These are phyloP conservation scores for Phacellophora camtschatica DNA, from an alignment of 30 jellyfish, hydroid and myxozoan genomes.

Conservation along the genomic window DNA sequence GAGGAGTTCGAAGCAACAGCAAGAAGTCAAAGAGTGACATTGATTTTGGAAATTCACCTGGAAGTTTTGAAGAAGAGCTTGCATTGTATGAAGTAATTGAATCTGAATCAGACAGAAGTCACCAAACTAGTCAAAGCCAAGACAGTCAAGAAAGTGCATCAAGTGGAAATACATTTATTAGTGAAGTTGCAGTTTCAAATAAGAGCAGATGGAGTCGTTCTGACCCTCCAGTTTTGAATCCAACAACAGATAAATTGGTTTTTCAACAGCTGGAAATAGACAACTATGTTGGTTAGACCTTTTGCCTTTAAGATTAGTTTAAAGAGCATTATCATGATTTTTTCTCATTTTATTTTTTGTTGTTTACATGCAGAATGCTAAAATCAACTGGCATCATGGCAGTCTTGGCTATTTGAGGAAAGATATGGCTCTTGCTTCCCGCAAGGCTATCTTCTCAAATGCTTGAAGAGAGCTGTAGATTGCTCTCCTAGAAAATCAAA, in stretches of 20 bases:
- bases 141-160: slow-evolving; percentile 36
- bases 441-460: too few species aligned
- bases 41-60: slow-evolving; percentile 52
- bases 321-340: too few species aligned
- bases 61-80: slow-evolving; percentile 93
- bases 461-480: too few species aligned
- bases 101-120: slow-evolving; percentile 41
- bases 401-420: too few species aligned
- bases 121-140: slow-evolving; percentile 30
- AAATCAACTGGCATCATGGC: too few species aligned
- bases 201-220: slow-evolving; percentile 72
- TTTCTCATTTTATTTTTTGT: too few species aligned
- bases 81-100: slow-evolving; percentile 67
- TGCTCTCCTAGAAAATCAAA: too few species aligned
- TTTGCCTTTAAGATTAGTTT: too few species aligned
- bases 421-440: too few species aligned
- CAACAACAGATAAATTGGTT: slow-evolving; percentile 57
- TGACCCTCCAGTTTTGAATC: slow-evolving; percentile 46
- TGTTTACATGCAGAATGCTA: too few species aligned
- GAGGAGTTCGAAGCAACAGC: slow-evolving; percentile 18
- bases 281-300: slow-evolving; percentile 72
- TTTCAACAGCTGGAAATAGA: slow-evolving; percentile 92
- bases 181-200: neutral
- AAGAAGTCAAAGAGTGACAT: slow-evolving; percentile 16
- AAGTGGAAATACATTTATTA: neutral